These are phyloP conservation scores for Heliocidaris erythrogramma DNA, from an alignment of 35 echinoderm and acorn worm species.

Conservation along the genomic window DNA sequence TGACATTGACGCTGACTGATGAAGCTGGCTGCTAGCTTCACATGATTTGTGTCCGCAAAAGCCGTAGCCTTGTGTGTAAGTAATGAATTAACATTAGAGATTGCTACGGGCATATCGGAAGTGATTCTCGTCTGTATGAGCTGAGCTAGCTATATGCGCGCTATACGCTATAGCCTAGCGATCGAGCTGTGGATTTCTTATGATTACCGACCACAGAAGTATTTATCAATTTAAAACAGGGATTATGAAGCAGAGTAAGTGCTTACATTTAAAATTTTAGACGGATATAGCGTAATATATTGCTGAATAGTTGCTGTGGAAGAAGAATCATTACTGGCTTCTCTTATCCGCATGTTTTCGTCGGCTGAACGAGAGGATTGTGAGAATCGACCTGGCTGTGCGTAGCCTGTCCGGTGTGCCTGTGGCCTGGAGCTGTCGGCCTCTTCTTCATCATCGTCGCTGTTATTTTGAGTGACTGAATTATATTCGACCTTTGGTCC, in stretches of 20 bases:
- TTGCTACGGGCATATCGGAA: neutral
- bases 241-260: neutral
- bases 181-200: no score
- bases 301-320: neutral
- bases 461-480: neutral
- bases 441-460: neutral
- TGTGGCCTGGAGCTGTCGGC: neutral
- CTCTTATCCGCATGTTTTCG: neutral
- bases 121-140: neutral
- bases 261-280: neutral
- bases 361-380: neutral
- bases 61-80: neutral
- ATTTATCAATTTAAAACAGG: neutral
- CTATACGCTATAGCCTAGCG: no score
- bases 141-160: neutral
- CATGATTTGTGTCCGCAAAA: neutral
- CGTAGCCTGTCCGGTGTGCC: neutral
- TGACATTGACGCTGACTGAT: constrained; percentile 26
- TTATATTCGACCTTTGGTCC: neutral
- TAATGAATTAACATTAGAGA: neutral
- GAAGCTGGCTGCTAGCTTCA: neutral
- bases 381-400: neutral
- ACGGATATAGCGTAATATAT: neutral
- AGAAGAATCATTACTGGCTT: neutral
- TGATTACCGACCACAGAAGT: neutral